A percentile compares a stretch with the other conserved stretches of the same genome.
Evolutionary conservation across 2,113 vertebrate genomes (phyloP).

Genomic region (Prunella himalayana): DNA sequence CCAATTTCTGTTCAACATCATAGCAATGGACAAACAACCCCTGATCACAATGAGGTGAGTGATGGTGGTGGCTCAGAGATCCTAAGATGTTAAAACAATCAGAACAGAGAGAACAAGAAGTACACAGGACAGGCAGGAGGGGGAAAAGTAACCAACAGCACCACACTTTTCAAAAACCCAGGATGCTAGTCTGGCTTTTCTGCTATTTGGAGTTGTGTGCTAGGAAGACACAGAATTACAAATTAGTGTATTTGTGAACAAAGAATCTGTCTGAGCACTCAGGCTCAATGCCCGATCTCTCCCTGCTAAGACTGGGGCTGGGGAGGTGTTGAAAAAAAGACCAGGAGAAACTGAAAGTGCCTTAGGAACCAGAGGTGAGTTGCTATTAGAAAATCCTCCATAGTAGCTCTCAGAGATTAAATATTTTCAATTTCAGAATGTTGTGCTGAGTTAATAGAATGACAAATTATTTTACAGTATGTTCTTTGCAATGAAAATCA

Average conservation of each 20-base stretch:
- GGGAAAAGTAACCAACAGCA: not conserved
- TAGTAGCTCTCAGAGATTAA: not conserved
- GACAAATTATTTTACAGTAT: not conserved
- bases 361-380: slow-evolving; percentile 77
- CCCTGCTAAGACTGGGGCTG: slow-evolving; percentile 75
- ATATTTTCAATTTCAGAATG: not conserved
- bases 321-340: slow-evolving; percentile 60
- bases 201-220: not conserved
- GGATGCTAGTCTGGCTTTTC: not conserved
- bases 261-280: not conserved
- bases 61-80: not conserved
- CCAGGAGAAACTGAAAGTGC: slow-evolving; percentile 75
- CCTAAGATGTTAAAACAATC: slow-evolving; percentile 21
- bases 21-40: slow-evolving; percentile 65
- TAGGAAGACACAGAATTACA: not conserved
- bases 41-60: not conserved
- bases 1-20: slow-evolving; percentile 41
- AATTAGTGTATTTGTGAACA: not conserved
- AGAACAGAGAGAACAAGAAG: not conserved
- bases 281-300: slow-evolving; percentile 62
- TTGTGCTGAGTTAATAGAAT: not conserved
- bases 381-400: not conserved
- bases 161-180: not conserved
- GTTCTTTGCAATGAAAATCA: not conserved
- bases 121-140: not conserved